phyloP scores from a whole-genome alignment of 2,797 vertebrate genomes.

The Phoebastria nigripes region DNA sequence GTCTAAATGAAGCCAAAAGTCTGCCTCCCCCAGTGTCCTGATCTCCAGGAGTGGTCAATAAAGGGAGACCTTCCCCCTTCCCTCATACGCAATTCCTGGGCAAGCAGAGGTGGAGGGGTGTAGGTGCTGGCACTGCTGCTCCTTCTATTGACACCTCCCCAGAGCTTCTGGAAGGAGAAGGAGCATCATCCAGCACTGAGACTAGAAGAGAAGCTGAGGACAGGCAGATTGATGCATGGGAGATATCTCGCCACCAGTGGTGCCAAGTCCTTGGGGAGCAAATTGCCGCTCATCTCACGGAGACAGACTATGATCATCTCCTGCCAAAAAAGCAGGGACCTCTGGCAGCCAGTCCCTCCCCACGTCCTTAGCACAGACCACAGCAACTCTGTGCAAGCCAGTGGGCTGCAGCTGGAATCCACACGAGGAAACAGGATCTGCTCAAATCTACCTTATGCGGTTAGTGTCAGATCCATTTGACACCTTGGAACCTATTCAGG shows the following conservation, averaged over 20 bases:
- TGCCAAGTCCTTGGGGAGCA: not conserved
- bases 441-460: not conserved
- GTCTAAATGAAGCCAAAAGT: not conserved
- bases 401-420: not conserved
- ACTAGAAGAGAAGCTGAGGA: not conserved
- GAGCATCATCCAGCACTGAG: not conserved
- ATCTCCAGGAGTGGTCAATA: not conserved
- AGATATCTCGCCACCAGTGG: not conserved
- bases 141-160: not conserved
- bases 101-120: not conserved
- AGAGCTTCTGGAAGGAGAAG: not conserved
- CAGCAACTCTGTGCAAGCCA: not conserved
- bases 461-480: not conserved
- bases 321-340: not conserved
- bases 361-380: not conserved
- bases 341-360: not conserved
- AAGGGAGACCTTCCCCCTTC: not conserved
- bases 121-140: not conserved
- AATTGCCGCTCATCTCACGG: not conserved
- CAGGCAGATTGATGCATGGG: not conserved
- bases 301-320: accelerated
- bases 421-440: accelerated
- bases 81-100: not conserved
- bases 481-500: not conserved
- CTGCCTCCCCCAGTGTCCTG: not conserved